Evolutionary conservation across 1,140 invertebrate genomes (phyloP).

Genomic region (Colletes latitarsis): DNA sequence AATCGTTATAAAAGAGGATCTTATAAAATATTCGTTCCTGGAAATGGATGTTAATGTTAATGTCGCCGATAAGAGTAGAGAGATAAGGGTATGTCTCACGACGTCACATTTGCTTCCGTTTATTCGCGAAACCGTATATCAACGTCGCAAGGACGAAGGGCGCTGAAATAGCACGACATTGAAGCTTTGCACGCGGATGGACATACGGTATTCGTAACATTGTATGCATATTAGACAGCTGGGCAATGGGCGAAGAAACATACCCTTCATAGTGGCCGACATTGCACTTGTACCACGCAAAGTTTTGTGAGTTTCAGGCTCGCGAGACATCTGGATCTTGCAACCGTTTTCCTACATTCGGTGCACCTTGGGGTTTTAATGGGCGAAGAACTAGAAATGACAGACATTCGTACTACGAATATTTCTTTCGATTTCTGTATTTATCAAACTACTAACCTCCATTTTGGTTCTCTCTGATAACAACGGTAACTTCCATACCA

Average conservation of each 20-base stretch:
- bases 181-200: conserved; percentile 55
- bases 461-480: too few relatives aligned
- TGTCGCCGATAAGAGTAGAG: not conserved
- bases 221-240: conserved; percentile 78
- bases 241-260: conserved; percentile 65
- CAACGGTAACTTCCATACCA: too few relatives aligned
- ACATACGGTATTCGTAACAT: conserved; percentile 74
- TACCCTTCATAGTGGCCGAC: conserved; percentile 42
- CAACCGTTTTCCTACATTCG: not conserved
- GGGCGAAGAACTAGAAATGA: not conserved
- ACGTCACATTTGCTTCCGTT: conserved; percentile 29
- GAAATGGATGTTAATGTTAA: not conserved
- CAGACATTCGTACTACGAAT: not conserved
- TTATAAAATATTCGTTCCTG: not conserved
- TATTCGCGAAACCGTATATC: conserved; percentile 40
- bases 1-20: not conserved
- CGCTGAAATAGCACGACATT: conserved; percentile 41
- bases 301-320: conserved; percentile 11
- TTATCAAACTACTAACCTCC: too few relatives aligned
- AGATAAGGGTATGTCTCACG: not conserved
- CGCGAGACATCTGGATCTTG: conserved; percentile 26
- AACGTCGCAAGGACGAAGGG: conserved; percentile 48
- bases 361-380: not conserved
- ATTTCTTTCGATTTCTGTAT: too few relatives aligned
- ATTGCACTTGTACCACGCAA: conserved; percentile 43